These are phyloP conservation scores for Oscheius sp. DNA, from an alignment of 1,140 invertebrate genomes.

Conservation along the genomic window DNA sequence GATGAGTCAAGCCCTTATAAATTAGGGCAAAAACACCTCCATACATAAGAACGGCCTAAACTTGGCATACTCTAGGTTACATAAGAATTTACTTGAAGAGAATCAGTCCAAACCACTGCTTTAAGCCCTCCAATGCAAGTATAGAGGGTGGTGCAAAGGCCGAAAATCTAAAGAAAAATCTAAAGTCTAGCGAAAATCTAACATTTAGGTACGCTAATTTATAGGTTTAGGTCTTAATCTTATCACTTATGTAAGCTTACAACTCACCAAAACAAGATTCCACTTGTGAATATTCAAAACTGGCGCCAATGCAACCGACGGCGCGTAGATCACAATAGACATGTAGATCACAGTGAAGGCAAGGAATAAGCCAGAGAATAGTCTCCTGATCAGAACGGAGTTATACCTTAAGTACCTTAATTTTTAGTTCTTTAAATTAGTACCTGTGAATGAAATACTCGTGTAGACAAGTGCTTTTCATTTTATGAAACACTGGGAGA, in stretches of 20 bases:
- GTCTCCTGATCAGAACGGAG: slow-evolving; percentile 40
- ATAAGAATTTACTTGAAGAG: slow-evolving; percentile 34
- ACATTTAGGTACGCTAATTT: too few relatives aligned
- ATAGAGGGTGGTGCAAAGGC: slow-evolving; percentile 37
- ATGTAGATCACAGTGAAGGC: slow-evolving; percentile 58
- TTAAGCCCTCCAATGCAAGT: slow-evolving; percentile 43
- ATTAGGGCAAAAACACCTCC: slow-evolving; percentile 33
- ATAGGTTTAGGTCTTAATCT: too few relatives aligned
- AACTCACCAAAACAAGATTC: slow-evolving; percentile 34
- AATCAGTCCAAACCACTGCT: slow-evolving; percentile 45
- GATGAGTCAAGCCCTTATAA: slow-evolving; percentile 35
- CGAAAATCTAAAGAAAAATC: slow-evolving; percentile 40
- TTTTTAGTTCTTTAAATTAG: neutral
- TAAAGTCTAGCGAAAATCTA: too few relatives aligned
- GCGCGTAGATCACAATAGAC: slow-evolving; percentile 52
- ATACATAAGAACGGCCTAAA: slow-evolving; percentile 40
- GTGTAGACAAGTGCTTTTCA: slow-evolving; percentile 50
- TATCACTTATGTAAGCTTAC: too few relatives aligned
- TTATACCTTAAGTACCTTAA: slow-evolving; percentile 45
- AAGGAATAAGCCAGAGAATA: slow-evolving; percentile 56
- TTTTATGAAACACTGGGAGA: slow-evolving; percentile 48
- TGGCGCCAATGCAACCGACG: slow-evolving; percentile 37
- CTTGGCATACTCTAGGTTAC: slow-evolving; percentile 20
- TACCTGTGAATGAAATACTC: slow-evolving; percentile 59
- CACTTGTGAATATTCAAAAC: slow-evolving; percentile 36